These are phyloP conservation scores for Psittacus erithacus DNA, from an alignment of 2,113 vertebrate species.

Conservation along the genomic window DNA sequence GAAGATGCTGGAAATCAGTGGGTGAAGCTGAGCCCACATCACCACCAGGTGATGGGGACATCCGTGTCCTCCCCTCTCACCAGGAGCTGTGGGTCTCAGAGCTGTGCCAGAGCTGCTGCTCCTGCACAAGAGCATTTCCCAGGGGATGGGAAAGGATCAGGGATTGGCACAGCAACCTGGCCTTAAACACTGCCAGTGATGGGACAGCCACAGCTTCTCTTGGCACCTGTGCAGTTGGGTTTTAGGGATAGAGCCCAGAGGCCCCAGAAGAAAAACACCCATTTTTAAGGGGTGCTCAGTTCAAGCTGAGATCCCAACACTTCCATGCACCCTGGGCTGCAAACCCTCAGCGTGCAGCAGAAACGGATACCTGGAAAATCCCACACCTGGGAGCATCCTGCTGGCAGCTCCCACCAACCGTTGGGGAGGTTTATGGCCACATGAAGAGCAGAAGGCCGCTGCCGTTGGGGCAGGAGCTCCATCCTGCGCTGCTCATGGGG, in stretches of 20 bases:
- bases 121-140: neutral
- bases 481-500: accelerated
- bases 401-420: accelerated
- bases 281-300: neutral
- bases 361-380: neutral
- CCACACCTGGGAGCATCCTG: accelerated
- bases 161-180: neutral
- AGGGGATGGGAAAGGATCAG: neutral
- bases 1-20: neutral
- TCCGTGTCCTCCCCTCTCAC: accelerated
- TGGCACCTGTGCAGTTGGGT: neutral
- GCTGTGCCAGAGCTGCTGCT: neutral
- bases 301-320: neutral
- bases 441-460: accelerated
- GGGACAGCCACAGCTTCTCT: neutral
- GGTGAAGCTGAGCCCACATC: neutral
- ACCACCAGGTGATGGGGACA: neutral
- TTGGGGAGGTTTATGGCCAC: neutral
- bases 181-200: neutral
- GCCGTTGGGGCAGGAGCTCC: neutral
- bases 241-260: neutral
- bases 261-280: neutral
- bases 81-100: accelerated
- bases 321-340: neutral
- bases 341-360: accelerated